Evolutionary conservation across 30 jellyfish, hydroid and myxozoan species (phyloP).

Genomic region (Aurelia sp.): DNA sequence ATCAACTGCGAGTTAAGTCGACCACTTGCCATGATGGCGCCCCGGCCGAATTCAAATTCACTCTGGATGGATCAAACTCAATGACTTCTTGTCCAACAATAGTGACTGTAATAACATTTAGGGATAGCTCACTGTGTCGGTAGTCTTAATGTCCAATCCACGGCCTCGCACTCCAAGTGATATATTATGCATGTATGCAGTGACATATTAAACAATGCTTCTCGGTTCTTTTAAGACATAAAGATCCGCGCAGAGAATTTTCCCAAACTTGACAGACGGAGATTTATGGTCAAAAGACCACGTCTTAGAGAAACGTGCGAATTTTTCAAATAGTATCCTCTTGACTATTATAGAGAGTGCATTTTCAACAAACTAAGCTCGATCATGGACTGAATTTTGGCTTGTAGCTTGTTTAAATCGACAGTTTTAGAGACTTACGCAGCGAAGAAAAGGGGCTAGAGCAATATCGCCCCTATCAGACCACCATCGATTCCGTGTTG

Average conservation of each 20-base stretch:
- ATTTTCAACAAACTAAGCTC: too few relatives aligned
- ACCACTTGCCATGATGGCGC: conserved; percentile 72
- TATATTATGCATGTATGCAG: neutral
- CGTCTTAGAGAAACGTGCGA: neutral
- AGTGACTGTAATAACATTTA: conserved; percentile 9
- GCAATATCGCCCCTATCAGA: too few relatives aligned
- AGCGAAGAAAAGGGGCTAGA: too few relatives aligned
- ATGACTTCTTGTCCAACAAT: conserved; percentile 13
- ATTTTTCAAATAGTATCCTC: neutral
- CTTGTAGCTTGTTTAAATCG: too few relatives aligned
- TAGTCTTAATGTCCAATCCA: neutral
- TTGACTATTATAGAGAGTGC: too few relatives aligned
- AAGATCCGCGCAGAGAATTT: conserved; percentile 9
- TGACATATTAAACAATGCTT: neutral
- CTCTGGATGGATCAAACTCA: conserved; percentile 11
- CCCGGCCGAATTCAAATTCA: conserved; percentile 16
- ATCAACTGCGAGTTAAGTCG: conserved; percentile 46
- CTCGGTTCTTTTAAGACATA: neutral
- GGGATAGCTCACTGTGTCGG: conserved; percentile 40
- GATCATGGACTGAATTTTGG: too few relatives aligned
- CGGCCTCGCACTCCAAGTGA: neutral
- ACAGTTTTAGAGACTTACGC: too few relatives aligned
- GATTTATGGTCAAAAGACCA: conserved; percentile 4
- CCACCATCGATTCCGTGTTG: too few relatives aligned
- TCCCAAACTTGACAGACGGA: neutral